Evolutionary conservation across 92 coral and sea anemone genomes (phyloP).

Genomic region (Muricea muricata): DNA sequence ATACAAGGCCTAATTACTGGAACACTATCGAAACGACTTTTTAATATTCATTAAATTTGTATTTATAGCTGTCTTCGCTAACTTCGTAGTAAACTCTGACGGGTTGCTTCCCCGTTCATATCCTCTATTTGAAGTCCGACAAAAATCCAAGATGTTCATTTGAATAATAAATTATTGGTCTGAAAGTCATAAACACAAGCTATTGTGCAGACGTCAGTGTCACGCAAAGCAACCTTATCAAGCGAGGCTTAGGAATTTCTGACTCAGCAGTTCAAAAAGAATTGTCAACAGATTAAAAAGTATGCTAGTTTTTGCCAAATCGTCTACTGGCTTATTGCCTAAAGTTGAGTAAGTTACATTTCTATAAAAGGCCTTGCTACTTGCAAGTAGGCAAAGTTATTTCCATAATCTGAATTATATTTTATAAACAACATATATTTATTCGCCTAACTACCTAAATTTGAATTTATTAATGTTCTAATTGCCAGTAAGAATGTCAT

Average conservation of each 20-base stretch:
- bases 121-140: too few species aligned
- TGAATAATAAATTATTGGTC: background rate
- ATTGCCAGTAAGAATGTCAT: background rate
- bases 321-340: background rate
- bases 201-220: conserved; percentile 7
- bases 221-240: conserved; percentile 25
- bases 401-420: background rate
- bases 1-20: conserved; percentile 12
- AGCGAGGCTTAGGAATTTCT: conserved; percentile 4
- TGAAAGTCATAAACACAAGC: conserved; percentile 26
- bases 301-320: background rate
- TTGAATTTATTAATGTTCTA: background rate
- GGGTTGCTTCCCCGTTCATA: too few species aligned
- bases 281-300: background rate
- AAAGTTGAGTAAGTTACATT: background rate
- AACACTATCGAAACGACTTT: conserved; percentile 35
- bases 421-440: background rate
- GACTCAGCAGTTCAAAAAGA: background rate
- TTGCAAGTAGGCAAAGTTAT: background rate
- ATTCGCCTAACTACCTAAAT: background rate
- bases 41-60: conserved; percentile 25
- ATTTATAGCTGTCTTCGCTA: conserved; percentile 2
- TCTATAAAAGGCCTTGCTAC: background rate
- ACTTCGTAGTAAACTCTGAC: background rate
- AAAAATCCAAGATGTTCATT: conserved; percentile 19